Percentiles rank a stretch among this genome's conserved stretches.
Conservation (phyloP, 2,113 vertebrate genomes). For the Cavia porcellus region DNA sequence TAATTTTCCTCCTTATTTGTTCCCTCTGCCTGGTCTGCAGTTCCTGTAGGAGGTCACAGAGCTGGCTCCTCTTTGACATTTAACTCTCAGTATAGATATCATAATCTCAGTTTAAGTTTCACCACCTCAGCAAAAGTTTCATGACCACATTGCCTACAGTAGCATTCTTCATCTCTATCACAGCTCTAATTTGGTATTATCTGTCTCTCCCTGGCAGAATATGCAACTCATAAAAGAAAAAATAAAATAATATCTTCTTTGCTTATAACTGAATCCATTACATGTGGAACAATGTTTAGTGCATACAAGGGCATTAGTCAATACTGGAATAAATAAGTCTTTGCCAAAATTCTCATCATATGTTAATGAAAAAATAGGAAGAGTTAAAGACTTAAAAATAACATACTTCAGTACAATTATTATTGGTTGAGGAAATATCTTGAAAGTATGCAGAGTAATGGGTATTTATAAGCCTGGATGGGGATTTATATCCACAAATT, state of each 20-base stretch:
- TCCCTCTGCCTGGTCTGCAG: not conserved
- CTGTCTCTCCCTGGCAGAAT: not conserved
- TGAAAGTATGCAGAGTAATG: not conserved
- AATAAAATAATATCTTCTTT: not conserved
- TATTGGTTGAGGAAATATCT: constrained; percentile 4
- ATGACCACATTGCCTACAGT: not conserved
- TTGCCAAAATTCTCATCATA: not conserved
- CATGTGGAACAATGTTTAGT: not conserved
- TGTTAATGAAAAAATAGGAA: not conserved
- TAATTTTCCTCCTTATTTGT: not conserved
- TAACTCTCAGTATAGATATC: constrained; percentile 43
- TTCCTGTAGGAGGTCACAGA: not conserved
- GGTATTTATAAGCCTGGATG: not conserved
- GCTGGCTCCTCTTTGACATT: not conserved
- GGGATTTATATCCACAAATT: not conserved
- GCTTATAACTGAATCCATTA: not conserved
- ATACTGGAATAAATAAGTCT: constrained; percentile 16
- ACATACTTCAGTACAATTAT: not conserved
- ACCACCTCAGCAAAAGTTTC: constrained; percentile 46
- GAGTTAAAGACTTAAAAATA: not conserved
- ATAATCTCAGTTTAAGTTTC: constrained; percentile 57
- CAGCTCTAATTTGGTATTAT: not conserved
- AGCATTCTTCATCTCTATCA: not conserved
- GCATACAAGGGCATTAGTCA: not conserved
- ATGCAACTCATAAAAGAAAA: not conserved